Percentiles rank a stretch among this genome's conserved stretches.
These are phyloP conservation scores for Phalanger gymnotis DNA, from an alignment of 2,797 vertebrate genomes.

Conservation along the genomic window DNA sequence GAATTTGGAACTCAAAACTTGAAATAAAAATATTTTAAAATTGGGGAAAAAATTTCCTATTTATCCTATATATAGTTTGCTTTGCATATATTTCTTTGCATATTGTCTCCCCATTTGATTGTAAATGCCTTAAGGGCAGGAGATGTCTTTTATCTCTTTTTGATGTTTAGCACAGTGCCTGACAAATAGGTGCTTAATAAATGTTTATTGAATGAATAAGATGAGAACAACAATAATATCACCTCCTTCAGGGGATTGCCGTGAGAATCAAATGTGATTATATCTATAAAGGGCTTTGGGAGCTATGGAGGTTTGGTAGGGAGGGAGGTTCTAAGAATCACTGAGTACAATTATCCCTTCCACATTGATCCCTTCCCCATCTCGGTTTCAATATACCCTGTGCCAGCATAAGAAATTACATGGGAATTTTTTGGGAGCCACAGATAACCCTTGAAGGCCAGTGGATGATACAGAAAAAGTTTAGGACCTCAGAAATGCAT, in stretches of 20 bases:
- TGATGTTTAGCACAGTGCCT: neutral
- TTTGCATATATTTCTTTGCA: neutral
- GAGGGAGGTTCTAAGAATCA: neutral
- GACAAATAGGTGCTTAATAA: neutral
- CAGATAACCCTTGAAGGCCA: too few relatives aligned
- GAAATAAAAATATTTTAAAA: too few relatives aligned
- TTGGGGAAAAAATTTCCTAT: too few relatives aligned
- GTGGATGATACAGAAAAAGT: too few relatives aligned
- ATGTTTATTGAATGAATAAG: neutral
- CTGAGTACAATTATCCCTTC: too few relatives aligned
- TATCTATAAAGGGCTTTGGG: neutral
- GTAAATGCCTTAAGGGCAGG: neutral
- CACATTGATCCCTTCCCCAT: too few relatives aligned
- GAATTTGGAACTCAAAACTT: too few relatives aligned
- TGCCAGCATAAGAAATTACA: too few relatives aligned
- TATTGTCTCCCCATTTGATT: neutral
- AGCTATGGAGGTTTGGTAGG: neutral
- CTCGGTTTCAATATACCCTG: too few relatives aligned
- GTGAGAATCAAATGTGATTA: neutral
- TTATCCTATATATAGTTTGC: too few relatives aligned
- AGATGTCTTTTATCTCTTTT: neutral
- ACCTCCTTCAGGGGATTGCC: neutral
- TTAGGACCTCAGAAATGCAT: too few relatives aligned
- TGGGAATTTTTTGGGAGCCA: too few relatives aligned
- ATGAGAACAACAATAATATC: neutral